phyloP scores from a whole-genome alignment of 2,888 invertebrate species.

The Bibio marci region DNA sequence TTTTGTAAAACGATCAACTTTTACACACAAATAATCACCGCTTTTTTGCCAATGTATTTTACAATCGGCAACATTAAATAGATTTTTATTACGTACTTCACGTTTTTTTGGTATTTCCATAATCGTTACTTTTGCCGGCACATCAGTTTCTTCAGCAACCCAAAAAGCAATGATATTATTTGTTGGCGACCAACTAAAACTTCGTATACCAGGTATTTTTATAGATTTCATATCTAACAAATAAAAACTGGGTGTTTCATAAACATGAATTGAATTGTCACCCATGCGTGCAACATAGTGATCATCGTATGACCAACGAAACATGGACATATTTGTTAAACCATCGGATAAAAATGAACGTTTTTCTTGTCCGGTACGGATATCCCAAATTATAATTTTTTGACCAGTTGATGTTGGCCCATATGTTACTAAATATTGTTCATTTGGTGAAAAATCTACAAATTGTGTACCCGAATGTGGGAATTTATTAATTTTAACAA shows the following conservation, averaged over 20 bases:
- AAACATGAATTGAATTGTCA: conserved; percentile 73
- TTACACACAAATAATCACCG: conserved; percentile 94
- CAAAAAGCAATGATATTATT: conserved; percentile 94
- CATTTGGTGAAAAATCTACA: conserved; percentile 95
- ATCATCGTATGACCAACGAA: conserved; percentile 95
- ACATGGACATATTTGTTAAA: conserved; percentile 78
- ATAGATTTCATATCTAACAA: conserved; percentile 88
- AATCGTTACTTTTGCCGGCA: conserved; percentile 86
- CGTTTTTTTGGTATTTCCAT: conserved; percentile 81
- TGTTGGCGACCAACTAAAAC: conserved; percentile 97
- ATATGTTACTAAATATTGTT: conserved; percentile 90
- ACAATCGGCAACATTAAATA: conserved; percentile 96
- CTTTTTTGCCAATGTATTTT: conserved; percentile 98
- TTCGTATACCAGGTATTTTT: conserved; percentile 74
- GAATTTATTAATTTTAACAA: conserved; percentile 82
- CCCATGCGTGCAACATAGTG: conserved; percentile 84
- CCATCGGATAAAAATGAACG: conserved; percentile 79
- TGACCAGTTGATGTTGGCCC: conserved; percentile 65
- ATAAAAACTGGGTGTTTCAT: conserved; percentile 92
- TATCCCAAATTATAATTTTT: conserved; percentile 92
- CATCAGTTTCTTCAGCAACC: conserved; percentile 95
- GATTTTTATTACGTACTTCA: conserved; percentile 81
- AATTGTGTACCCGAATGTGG: conserved; percentile 80
- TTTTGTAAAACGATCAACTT: conserved; percentile 77
- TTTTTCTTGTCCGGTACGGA: conserved; percentile 84